Evolutionary conservation across 1,140 invertebrate species (phyloP).

Genomic region (Schlechtendalia chinensis): DNA sequence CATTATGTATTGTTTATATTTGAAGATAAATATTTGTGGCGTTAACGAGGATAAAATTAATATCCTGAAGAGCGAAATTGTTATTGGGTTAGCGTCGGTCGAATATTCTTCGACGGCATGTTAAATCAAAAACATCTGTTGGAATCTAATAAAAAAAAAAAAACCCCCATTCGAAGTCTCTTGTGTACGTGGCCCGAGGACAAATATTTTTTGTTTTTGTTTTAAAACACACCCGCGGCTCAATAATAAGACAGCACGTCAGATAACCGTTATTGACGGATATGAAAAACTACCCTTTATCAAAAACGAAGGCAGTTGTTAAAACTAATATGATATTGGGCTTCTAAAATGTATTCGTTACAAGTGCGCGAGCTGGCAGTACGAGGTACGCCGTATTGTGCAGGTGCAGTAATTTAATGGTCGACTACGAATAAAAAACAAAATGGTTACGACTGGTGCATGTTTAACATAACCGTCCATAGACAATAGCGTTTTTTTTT

Average conservation of each 20-base stretch:
- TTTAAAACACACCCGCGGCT: neutral
- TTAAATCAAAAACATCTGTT: constrained; percentile 9
- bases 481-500: neutral
- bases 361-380: no score
- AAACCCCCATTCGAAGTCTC: neutral
- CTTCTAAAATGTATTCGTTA: no score
- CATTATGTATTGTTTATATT: no score
- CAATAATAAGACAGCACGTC: neutral
- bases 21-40: neutral
- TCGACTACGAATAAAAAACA: constrained; percentile 1
- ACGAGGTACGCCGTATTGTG: neutral
- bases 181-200: neutral
- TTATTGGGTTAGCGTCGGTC: neutral
- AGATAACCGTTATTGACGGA: constrained; percentile 24
- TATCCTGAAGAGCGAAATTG: neutral
- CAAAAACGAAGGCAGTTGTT: neutral
- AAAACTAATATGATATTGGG: no score
- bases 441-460: neutral
- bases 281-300: constrained; percentile 9
- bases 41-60: neutral
- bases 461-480: neutral
- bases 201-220: neutral
- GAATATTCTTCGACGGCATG: neutral
- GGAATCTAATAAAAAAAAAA: neutral
- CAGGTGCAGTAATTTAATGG: constrained; percentile 16